A percentile compares a stretch with the other conserved stretches of the same genome.
Evolutionary conservation across 1,140 invertebrate genomes (phyloP).

Genomic region (Drosophila mayri): DNA sequence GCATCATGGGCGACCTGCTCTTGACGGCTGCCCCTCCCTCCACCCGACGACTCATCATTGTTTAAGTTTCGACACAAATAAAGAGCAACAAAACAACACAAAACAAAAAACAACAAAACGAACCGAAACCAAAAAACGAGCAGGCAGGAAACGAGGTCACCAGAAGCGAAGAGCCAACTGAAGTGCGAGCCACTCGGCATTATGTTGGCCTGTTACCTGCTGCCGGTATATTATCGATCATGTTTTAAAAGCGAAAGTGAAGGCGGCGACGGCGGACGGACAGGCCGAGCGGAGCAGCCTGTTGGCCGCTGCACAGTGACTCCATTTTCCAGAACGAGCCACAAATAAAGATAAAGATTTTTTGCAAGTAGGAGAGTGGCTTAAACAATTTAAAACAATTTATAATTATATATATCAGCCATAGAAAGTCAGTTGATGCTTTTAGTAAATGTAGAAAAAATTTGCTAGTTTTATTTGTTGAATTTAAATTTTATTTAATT

Average conservation of each 20-base stretch:
- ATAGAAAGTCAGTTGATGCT: too few species aligned
- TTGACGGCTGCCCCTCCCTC: conserved; percentile 4
- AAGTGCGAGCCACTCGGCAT: conserved; percentile 26
- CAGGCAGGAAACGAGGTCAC: conserved; percentile 59
- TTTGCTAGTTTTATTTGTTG: too few species aligned
- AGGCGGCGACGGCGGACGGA: conserved; percentile 20
- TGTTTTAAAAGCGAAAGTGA: conserved; percentile 77
- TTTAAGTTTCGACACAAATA: conserved; percentile 47
- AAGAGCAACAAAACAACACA: conserved; percentile 33
- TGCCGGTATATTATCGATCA: conserved; percentile 80
- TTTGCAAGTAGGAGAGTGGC: neutral
- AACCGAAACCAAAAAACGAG: conserved; percentile 27
- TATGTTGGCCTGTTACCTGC: conserved; percentile 67
- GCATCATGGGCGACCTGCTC: conserved; percentile 9
- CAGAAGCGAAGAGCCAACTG: conserved; percentile 32
- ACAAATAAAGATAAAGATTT: neutral
- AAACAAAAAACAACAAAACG: conserved; percentile 28
- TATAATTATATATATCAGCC: too few species aligned
- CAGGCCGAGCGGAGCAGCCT: neutral
- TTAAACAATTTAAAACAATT: too few species aligned
- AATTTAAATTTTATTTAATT: too few species aligned
- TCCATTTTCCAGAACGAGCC: neutral
- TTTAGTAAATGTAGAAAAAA: too few species aligned
- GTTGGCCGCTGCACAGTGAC: conserved; percentile 12
- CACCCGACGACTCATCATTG: conserved; percentile 30